Percentiles rank a stretch among this genome's conserved stretches.
These are phyloP conservation scores for Alethe castanea DNA, from an alignment of 2,113 vertebrate genomes.

Conservation along the genomic window DNA sequence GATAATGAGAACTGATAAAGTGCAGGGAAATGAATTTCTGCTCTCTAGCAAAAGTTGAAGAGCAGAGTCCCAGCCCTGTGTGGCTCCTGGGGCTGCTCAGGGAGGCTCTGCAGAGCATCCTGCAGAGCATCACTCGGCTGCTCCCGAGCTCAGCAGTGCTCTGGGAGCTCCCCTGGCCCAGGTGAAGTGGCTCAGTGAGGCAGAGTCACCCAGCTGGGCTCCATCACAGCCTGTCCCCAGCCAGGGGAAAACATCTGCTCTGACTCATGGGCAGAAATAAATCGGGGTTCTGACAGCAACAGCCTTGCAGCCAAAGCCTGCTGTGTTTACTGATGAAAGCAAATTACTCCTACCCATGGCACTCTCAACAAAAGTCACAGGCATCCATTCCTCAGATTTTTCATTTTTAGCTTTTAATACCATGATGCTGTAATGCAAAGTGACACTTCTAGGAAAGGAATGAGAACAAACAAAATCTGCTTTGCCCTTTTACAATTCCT, in stretches of 20 bases:
- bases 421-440: background rate
- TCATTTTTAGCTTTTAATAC: background rate
- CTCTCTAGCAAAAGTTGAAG: background rate
- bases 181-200: background rate
- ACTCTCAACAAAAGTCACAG: background rate
- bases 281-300: background rate
- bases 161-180: background rate
- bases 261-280: background rate
- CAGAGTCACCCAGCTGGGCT: background rate
- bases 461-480: background rate
- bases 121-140: background rate
- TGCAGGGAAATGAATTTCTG: background rate
- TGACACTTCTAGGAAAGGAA: background rate
- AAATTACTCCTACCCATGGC: background rate
- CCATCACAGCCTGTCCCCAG: background rate
- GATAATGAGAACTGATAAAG: background rate
- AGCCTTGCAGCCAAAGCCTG: background rate
- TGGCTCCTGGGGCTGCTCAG: background rate
- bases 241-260: background rate
- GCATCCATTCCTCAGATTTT: background rate
- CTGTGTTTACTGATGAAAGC: background rate
- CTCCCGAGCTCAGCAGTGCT: accelerated
- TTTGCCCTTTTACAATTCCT: background rate
- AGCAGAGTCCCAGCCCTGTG: background rate
- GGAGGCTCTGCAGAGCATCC: background rate